Conservation (phyloP, 1,140 invertebrate species). For the Arctopsyche grandis region DNA sequence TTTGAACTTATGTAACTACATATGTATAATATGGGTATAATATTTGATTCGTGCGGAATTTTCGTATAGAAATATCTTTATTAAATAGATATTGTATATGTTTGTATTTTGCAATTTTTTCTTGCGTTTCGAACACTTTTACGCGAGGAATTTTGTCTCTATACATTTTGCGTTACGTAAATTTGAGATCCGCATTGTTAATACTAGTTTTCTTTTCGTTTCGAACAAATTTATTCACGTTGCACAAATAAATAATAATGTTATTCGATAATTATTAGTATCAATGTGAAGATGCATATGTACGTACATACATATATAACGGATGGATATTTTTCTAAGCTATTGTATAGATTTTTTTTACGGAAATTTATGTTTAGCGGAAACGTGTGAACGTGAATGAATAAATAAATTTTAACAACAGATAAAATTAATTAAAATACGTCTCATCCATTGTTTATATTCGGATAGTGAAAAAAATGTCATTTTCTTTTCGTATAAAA, state of each 20-base stretch:
- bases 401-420: too few relatives aligned
- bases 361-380: too few relatives aligned
- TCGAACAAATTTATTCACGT: slow-evolving; percentile 1
- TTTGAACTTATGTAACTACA: background rate
- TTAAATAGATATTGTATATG: too few relatives aligned
- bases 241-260: background rate
- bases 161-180: background rate
- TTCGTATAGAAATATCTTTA: background rate
- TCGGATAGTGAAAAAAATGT: too few relatives aligned
- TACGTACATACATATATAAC: too few relatives aligned
- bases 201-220: background rate
- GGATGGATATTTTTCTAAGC: too few relatives aligned
- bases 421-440: too few relatives aligned
- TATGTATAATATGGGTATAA: background rate
- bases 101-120: slow-evolving; percentile 1
- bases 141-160: background rate
- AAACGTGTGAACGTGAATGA: too few relatives aligned
- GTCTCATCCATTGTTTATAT: too few relatives aligned
- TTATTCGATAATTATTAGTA: background rate
- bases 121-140: background rate
- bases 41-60: too few relatives aligned
- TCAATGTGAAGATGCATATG: background rate
- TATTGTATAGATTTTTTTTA: too few relatives aligned
- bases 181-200: background rate
- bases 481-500: too few relatives aligned